Percentiles rank a stretch among this genome's conserved stretches.
Evolutionary conservation across 2,797 vertebrate genomes (phyloP).

Genomic region (Hirundo rustica): DNA sequence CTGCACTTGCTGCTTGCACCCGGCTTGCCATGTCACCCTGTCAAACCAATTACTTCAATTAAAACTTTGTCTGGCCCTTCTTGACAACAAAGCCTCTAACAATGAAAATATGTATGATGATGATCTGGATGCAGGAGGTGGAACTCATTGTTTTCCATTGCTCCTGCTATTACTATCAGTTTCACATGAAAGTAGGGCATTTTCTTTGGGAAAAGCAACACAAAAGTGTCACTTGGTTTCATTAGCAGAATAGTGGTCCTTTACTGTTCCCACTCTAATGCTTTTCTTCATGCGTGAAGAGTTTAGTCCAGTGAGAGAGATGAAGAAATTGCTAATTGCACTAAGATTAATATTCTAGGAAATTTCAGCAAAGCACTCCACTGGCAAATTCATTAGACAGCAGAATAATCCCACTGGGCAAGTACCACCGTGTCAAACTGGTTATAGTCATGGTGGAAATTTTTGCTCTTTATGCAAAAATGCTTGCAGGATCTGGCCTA

Average conservation of each 20-base stretch:
- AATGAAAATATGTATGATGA: neutral
- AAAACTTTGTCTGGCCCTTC: neutral
- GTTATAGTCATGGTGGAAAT: conserved; percentile 18
- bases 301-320: neutral
- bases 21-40: neutral
- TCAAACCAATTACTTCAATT: conserved; percentile 36
- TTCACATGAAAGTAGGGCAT: neutral
- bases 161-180: neutral
- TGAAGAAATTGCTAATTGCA: conserved; percentile 23
- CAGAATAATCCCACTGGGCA: neutral
- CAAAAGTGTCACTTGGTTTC: neutral
- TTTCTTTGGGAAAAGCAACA: conserved; percentile 3
- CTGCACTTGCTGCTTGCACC: neutral
- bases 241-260: neutral
- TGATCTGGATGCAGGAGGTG: neutral
- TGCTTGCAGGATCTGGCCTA: neutral
- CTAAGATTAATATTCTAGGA: conserved; percentile 35
- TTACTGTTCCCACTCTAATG: neutral
- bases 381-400: conserved; percentile 23
- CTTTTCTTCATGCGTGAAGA: neutral
- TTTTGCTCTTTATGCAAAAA: neutral
- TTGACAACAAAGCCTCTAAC: conserved; percentile 8
- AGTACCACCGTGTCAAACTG: neutral
- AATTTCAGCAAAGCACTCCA: neutral
- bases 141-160: neutral